These are phyloP conservation scores for Argyra leucocephala DNA, from an alignment of 2,888 invertebrate species.

Conservation along the genomic window DNA sequence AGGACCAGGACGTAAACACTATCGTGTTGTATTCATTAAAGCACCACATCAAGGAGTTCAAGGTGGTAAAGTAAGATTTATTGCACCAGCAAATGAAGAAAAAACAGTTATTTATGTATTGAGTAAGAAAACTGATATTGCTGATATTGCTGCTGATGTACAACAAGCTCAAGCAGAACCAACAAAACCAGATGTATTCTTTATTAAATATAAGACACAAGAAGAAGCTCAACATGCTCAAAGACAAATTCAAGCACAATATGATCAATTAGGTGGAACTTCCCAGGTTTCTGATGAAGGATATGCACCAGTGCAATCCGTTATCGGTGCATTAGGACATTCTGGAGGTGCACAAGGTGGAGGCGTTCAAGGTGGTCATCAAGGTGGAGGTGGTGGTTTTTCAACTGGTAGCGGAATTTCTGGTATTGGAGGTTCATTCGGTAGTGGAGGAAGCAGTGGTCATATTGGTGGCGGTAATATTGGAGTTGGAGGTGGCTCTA, in stretches of 20 bases:
- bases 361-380: neutral
- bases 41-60: slow-evolving; percentile 36
- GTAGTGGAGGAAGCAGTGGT: slow-evolving; percentile 1
- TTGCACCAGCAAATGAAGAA: slow-evolving; percentile 39
- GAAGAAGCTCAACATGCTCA: slow-evolving; percentile 42
- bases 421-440: neutral
- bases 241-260: slow-evolving; percentile 41
- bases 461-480: slow-evolving; percentile 21
- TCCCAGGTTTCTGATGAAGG: slow-evolving; percentile 41
- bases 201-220: slow-evolving; percentile 43
- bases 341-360: slow-evolving; percentile 10
- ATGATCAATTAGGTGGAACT: slow-evolving; percentile 39
- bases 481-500: slow-evolving; percentile 23
- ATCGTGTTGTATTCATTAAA: slow-evolving; percentile 43
- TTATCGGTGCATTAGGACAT: slow-evolving; percentile 37
- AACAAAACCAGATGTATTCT: slow-evolving; percentile 43
- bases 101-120: slow-evolving; percentile 44
- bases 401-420: neutral
- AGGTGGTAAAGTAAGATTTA: slow-evolving; percentile 37
- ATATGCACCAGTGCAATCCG: slow-evolving; percentile 38
- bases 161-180: slow-evolving; percentile 36
- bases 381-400: neutral
- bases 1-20: slow-evolving; percentile 41
- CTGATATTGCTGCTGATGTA: slow-evolving; percentile 37
- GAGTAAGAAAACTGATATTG: slow-evolving; percentile 38